Evolutionary conservation across 2,888 invertebrate genomes (phyloP).

Genomic region (Cremastobaeus sp.): DNA sequence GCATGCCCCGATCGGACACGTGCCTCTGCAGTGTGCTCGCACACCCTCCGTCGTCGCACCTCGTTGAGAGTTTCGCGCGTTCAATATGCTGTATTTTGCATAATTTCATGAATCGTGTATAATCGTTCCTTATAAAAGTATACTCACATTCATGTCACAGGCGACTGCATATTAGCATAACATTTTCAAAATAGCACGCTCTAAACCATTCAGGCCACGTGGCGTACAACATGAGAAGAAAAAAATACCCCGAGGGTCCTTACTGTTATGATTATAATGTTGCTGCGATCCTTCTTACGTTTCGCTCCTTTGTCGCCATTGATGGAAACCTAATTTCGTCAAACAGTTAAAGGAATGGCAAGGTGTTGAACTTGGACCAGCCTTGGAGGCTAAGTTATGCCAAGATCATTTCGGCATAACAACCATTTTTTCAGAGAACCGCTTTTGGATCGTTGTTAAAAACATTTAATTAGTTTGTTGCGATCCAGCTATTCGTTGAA

Average conservation of each 20-base stretch:
- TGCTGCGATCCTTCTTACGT: background rate
- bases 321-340: no score
- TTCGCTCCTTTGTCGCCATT: no score
- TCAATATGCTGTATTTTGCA: conserved; percentile 66
- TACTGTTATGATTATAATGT: conserved; percentile 48
- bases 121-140: conserved; percentile 65
- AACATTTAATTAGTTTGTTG: conserved; percentile 55
- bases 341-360: no score
- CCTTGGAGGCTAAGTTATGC: conserved; percentile 2
- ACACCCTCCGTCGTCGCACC: conserved; percentile 64
- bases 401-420: conserved; percentile 7
- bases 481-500: conserved; percentile 43
- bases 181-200: conserved; percentile 66
- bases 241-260: conserved; percentile 47
- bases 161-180: conserved; percentile 68
- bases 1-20: conserved; percentile 68
- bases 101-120: conserved; percentile 73
- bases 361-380: background rate
- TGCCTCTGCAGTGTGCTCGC: conserved; percentile 56
- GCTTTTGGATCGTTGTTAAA: conserved; percentile 2
- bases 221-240: conserved; percentile 61
- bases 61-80: conserved; percentile 53
- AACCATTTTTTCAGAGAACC: no score
- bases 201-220: conserved; percentile 66
- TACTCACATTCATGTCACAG: conserved; percentile 61